A percentile compares a stretch with the other conserved stretches of the same genome.
These are phyloP conservation scores for Stercorarius parasiticus DNA, from an alignment of 2,113 vertebrate genomes.

Conservation along the genomic window DNA sequence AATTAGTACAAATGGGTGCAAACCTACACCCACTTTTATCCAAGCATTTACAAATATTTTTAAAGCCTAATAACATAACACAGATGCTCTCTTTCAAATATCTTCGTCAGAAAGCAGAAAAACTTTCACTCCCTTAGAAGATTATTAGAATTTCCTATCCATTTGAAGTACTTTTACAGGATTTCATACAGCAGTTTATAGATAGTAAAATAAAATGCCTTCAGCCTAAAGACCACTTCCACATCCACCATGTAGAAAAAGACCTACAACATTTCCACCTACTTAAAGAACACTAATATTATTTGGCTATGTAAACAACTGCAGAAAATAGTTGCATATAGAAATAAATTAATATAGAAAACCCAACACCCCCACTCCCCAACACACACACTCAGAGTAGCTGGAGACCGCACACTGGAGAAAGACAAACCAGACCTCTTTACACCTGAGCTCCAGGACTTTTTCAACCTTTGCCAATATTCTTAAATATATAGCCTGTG, in stretches of 20 bases:
- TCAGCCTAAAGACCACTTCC: background rate
- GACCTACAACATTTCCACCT: background rate
- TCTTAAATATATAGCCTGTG: background rate
- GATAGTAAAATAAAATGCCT: background rate
- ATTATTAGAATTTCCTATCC: background rate
- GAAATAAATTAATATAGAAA: background rate
- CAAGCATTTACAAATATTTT: conserved; percentile 14
- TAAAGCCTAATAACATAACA: background rate
- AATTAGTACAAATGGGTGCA: background rate
- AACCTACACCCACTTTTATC: background rate
- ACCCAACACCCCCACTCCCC: background rate
- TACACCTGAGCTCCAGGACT: background rate
- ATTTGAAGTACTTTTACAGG: background rate
- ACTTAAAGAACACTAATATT: background rate
- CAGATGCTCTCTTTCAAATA: background rate
- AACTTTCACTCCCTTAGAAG: background rate
- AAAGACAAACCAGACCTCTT: background rate
- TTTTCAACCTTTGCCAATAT: background rate
- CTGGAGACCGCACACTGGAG: background rate
- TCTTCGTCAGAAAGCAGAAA: background rate
- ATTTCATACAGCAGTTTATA: background rate
- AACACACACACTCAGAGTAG: background rate
- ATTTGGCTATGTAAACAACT: background rate
- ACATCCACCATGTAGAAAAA: background rate
- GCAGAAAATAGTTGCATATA: background rate